Conservation (phyloP, 2,888 invertebrate genomes). For the Fragum fragum region DNA sequence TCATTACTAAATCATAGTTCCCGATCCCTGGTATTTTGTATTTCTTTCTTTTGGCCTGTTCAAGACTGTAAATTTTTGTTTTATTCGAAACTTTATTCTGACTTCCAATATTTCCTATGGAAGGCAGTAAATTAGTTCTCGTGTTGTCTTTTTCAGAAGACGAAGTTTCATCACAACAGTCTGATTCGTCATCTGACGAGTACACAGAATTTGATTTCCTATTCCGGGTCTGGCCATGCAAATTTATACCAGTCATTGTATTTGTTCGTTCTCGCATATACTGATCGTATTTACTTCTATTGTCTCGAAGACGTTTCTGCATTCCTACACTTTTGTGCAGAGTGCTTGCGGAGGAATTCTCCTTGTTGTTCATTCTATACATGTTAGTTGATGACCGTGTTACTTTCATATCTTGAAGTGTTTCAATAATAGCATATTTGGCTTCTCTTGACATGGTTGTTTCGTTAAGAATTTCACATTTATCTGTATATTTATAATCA, state of each 20-base stretch:
- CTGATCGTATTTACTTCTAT: constrained; percentile 53
- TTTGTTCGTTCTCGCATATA: constrained; percentile 51
- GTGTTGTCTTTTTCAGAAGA: constrained; percentile 16
- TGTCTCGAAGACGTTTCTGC: constrained; percentile 43
- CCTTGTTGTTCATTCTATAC: constrained; percentile 23
- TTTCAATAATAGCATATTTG: constrained; percentile 54
- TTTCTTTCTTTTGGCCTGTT: constrained; percentile 44
- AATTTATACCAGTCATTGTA: constrained; percentile 26
- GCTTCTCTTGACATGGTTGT: constrained; percentile 60
- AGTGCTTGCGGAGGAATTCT: constrained; percentile 16
- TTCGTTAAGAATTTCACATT: constrained; percentile 1
- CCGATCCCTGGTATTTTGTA: constrained; percentile 64
- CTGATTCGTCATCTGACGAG: constrained; percentile 7
- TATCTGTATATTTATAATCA: not conserved
- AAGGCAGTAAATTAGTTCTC: constrained; percentile 43
- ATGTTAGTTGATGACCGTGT: not conserved
- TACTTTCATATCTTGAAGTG: constrained; percentile 51
- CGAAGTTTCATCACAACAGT: not conserved
- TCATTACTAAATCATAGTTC: constrained; percentile 54
- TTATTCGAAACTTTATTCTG: constrained; percentile 15
- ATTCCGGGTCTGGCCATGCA: constrained; percentile 16
- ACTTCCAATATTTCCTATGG: constrained; percentile 30
- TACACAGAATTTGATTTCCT: constrained; percentile 28
- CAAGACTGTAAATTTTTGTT: constrained; percentile 33
- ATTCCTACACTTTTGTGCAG: constrained; percentile 39